Base-by-base conservation (phyloP, 2,888 invertebrate species). In the Merodon equestris region DNA sequence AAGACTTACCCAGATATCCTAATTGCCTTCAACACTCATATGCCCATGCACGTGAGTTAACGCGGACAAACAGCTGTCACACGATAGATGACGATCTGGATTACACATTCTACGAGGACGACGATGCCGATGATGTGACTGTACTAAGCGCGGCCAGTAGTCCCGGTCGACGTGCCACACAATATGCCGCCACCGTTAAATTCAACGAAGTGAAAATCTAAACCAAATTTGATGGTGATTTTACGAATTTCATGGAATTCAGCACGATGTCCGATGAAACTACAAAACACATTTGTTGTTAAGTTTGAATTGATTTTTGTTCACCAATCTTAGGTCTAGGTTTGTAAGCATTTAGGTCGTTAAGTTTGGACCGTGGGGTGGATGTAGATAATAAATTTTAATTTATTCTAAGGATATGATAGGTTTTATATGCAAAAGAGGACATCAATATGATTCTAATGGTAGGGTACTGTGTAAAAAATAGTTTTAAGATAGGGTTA, bases 141-240 rank as follows among this genome's bases (percentile, higher is more conserved):
- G 50, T 61, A 54, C 63, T 73, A 3, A 82, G 68, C 54, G 72
- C 57, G 73, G 56, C 61, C 34, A 74, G 53, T 27, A 76, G 75
- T 42, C 75, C 75, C 9, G 71, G 53, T 36, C 88, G 89, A 85
- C 87, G 88, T 82, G 87, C 89, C 88, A 91, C 92, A 85, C 92
- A 92, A 87, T 92, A 92, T 86, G 91, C 92, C 67, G 92, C 92
- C 67, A 92, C 92, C 84, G 89, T 92, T 14, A 84, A 92, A 87
- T 93, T 93, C 88, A 91, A 92, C 86, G 92, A 93, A 86, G 91
- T 93, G 82, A 84, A 83, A 70, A 83, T 85, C 58, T 85, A 84
- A 82, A 53, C 40, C 38, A 19, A 17, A 63, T 12, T 7, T n/a
- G 10, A 13, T 27, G n/a, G n/a, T n/a, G n/a, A n/a, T n/a, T n/a